phyloP scores from a whole-genome alignment of 1,140 invertebrate genomes.

The Drosophila teissieri region DNA sequence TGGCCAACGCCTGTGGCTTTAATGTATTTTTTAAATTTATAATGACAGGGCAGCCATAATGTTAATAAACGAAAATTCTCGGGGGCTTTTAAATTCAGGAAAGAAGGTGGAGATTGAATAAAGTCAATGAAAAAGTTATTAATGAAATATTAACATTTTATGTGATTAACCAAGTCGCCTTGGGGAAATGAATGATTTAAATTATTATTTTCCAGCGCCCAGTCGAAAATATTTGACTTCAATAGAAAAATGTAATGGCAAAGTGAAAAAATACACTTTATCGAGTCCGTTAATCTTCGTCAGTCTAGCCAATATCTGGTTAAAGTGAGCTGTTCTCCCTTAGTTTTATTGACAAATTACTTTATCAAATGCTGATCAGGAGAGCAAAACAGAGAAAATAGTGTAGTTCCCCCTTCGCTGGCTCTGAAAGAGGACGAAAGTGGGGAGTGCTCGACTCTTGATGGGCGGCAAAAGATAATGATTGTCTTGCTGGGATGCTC shows the following conservation, averaged over 20 bases:
- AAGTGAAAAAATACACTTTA: neutral
- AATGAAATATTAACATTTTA: constrained; percentile 27
- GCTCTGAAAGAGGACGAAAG: neutral
- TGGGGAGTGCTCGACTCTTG: constrained; percentile 14
- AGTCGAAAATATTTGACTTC: neutral
- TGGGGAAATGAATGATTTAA: constrained; percentile 2
- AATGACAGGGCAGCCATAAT: constrained; percentile 38
- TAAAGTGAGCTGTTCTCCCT: constrained; percentile 9
- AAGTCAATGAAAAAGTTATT: constrained; percentile 5
- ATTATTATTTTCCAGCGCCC: neutral
- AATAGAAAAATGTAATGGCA: too few relatives aligned
- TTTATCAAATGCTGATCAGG: constrained; percentile 47
- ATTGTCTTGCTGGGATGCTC: constrained; percentile 53
- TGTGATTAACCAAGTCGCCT: constrained; percentile 12
- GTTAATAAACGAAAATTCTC: constrained; percentile 41
- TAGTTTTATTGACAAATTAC: constrained; percentile 68
- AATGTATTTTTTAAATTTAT: constrained; percentile 48
- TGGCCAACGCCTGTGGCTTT: constrained; percentile 21
- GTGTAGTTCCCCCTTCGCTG: constrained; percentile 26
- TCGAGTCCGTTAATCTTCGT: neutral
- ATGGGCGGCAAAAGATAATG: constrained; percentile 62
- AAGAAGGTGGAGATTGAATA: constrained; percentile 24
- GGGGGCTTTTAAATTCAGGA: constrained; percentile 22
- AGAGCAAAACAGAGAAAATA: constrained; percentile 37
- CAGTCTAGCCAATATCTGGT: neutral